A percentile compares a stretch with the other conserved stretches of the same genome.
Conservation (phyloP, 1,140 invertebrate species). For the Triops cancriformis region DNA sequence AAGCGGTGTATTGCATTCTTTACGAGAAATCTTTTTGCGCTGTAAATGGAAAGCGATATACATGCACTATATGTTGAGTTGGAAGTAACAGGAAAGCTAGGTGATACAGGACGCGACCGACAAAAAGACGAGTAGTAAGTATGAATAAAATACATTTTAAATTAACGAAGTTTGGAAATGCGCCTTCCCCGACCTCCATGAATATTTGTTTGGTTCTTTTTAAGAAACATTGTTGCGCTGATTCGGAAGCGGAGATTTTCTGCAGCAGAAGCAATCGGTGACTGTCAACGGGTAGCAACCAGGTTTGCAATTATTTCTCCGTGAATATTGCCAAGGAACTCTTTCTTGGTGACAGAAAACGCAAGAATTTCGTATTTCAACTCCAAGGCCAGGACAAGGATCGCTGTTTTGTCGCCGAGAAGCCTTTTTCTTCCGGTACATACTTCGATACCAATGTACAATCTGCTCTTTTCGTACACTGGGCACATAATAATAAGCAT, state of each 20-base stretch:
- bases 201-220: not conserved
- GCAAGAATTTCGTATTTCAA: not conserved
- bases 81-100: no score
- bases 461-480: not conserved
- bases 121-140: no score
- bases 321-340: not conserved
- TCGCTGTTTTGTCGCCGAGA: not conserved
- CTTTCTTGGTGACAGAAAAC: slow-evolving; percentile 1
- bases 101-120: no score
- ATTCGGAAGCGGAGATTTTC: not conserved
- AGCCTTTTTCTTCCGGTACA: not conserved
- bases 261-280: not conserved
- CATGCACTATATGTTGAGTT: no score
- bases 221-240: not conserved
- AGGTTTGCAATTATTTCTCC: not conserved
- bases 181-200: no score
- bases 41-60: no score
- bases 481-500: not conserved
- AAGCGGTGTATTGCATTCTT: no score
- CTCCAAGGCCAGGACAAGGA: not conserved
- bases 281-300: not conserved
- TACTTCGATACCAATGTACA: not conserved
- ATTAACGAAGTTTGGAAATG: no score
- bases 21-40: no score
- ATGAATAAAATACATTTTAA: no score